Conservation (phyloP, 2,113 vertebrate species). For the Bubo scandiacus region DNA sequence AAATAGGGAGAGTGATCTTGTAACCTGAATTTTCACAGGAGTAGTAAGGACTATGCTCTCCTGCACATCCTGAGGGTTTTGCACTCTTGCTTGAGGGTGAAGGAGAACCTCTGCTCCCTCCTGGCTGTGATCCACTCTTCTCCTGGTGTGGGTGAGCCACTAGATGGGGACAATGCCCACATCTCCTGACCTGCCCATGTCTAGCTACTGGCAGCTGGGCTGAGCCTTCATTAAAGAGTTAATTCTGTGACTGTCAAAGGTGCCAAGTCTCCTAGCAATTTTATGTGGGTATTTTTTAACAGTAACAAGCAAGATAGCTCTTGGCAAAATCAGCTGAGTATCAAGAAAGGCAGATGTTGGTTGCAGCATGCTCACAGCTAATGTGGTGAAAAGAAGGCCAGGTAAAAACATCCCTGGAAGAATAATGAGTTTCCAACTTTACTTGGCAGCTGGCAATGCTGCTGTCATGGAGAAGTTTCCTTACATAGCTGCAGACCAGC, state of each 20-base stretch:
- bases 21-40: background rate
- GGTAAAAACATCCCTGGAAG: background rate
- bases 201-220: background rate
- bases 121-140: background rate
- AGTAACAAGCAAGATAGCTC: background rate
- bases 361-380: background rate
- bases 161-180: slow-evolving; percentile 54
- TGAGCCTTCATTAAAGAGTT: background rate
- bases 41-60: background rate
- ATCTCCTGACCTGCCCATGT: background rate
- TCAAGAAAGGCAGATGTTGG: background rate
- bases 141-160: background rate
- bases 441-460: background rate
- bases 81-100: background rate
- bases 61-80: background rate
- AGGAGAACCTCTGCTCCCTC: background rate
- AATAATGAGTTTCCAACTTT: background rate
- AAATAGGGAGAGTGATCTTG: background rate
- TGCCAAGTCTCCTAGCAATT: background rate
- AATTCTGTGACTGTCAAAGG: background rate
- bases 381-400: background rate
- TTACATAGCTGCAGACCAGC: background rate
- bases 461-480: fast-evolving
- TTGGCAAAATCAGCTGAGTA: background rate
- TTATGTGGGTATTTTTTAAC: background rate